Evolutionary conservation across 2,888 invertebrate species (phyloP).

Genomic region (Noctua janthe): DNA sequence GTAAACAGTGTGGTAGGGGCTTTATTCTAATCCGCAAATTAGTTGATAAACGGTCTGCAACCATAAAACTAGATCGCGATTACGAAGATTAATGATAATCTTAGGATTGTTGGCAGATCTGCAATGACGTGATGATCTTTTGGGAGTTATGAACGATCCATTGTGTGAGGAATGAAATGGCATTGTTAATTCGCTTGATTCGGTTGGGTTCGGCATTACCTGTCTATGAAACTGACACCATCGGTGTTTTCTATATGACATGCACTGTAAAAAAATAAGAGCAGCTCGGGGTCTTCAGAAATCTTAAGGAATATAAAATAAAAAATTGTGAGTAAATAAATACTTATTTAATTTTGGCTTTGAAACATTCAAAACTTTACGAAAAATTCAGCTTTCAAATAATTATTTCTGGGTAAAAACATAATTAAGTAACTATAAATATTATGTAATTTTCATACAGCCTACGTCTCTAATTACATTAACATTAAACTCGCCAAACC

Average conservation of each 20-base stretch:
- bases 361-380: neutral
- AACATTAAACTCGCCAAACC: slow-evolving; percentile 34
- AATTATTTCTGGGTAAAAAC: neutral
- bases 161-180: neutral
- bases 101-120: slow-evolving; percentile 21
- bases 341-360: neutral
- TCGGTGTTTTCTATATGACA: neutral
- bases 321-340: neutral
- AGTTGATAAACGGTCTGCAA: slow-evolving; percentile 78
- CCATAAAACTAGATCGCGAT: slow-evolving; percentile 63
- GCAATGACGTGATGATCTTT: slow-evolving; percentile 22
- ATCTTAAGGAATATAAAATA: neutral
- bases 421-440: neutral
- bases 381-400: neutral
- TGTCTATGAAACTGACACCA: neutral
- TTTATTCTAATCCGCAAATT: slow-evolving; percentile 85
- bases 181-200: neutral
- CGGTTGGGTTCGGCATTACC: neutral
- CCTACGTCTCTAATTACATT: slow-evolving; percentile 25
- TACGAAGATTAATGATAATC: slow-evolving; percentile 51
- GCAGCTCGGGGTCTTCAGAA: neutral
- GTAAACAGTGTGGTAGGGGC: slow-evolving; percentile 82
- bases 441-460: neutral
- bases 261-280: neutral
- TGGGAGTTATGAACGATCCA: neutral